Evolutionary conservation across 64 coral and sea anemone species (phyloP), one percentile per base, ranked within the genome.

Genomic region (Hydrozoanthus tunicans): DNA sequence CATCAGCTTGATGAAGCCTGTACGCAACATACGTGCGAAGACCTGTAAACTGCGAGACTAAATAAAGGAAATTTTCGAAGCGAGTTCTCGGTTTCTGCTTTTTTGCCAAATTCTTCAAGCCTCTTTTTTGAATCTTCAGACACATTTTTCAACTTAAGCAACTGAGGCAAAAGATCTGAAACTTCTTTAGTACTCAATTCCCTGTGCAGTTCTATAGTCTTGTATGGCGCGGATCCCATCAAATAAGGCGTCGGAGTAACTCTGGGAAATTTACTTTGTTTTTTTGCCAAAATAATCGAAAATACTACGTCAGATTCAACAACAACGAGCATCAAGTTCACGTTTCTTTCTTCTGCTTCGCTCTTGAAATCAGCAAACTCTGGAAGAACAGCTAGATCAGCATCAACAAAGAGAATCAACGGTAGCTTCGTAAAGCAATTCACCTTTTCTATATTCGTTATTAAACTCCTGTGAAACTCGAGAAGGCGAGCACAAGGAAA

Each of bases 321-420:
- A 51, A 95, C 59, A n/a, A 95, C 71, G 56, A 95, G 86, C 53
- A 92, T 92, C 6, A 95, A 81, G 63, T 62, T 92, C 23, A 95
- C 25, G 62, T 82, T 92, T 56, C 91, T 62, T 51, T 9, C 57
- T 62, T 89, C 85, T 25, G 85, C 94, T 53, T 92, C 77, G 6
- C 86, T 89, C 14, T 95, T 95, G n/a, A 95, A 95, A 64, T 95
- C 94, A 53, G 65, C 64, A 88, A 95, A 92, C 17, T 95, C 94
- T 82, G 51, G 90, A 7, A 89, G 70, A 89, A 89, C 51, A 14
- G 78, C 83, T 81, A 95, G 74, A n/a, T 95, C 78, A 17, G 85
- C 86, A 23, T 95, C 90, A 3, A 95, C 94, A 83, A 92, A 95
- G 5, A 95, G 70, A 12, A 95, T 86, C 25, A 95, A n/a, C 6